These are phyloP conservation scores for Drosophila hydei DNA, from an alignment of 1,140 invertebrate species.

Conservation along the genomic window DNA sequence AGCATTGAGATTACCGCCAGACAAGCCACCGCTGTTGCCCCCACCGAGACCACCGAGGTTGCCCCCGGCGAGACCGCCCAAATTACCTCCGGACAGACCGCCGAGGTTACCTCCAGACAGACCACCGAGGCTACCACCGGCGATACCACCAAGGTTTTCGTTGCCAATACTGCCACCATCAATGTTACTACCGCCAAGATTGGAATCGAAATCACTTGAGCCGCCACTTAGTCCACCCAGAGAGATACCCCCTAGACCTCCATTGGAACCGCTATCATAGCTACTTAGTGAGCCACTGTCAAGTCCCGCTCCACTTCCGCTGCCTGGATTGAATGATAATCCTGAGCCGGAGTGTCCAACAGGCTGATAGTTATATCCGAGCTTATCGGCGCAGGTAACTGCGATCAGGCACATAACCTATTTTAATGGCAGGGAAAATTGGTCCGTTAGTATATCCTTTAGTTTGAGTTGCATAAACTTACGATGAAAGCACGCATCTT, in stretches of 20 bases:
- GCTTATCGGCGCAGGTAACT: constrained; percentile 74
- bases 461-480: constrained; percentile 39
- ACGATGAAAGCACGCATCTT: constrained; percentile 79
- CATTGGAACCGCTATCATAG: constrained; percentile 26
- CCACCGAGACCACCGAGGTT: constrained; percentile 41
- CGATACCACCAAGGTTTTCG: not conserved
- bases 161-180: too few species aligned
- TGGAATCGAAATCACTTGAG: not conserved
- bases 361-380: constrained; percentile 80
- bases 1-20: constrained; percentile 33
- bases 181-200: too few species aligned
- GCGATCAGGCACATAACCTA: constrained; percentile 74
- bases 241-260: too few species aligned
- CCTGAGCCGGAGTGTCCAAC: constrained; percentile 64
- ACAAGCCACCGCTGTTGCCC: constrained; percentile 5
- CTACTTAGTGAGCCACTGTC: constrained; percentile 8
- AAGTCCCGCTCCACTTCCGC: constrained; percentile 34
- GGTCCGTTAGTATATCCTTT: constrained; percentile 34
- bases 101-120: constrained; percentile 14
- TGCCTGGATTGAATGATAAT: constrained; percentile 64
- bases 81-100: constrained; percentile 23
- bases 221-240: constrained; percentile 6
- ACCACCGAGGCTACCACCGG: not conserved
- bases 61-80: constrained; percentile 26
- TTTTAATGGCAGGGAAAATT: not conserved